Evolutionary conservation across 1,140 invertebrate genomes (phyloP), one percentile per base, ranked within the genome.

Genomic region (Microplitis demolitor): DNA sequence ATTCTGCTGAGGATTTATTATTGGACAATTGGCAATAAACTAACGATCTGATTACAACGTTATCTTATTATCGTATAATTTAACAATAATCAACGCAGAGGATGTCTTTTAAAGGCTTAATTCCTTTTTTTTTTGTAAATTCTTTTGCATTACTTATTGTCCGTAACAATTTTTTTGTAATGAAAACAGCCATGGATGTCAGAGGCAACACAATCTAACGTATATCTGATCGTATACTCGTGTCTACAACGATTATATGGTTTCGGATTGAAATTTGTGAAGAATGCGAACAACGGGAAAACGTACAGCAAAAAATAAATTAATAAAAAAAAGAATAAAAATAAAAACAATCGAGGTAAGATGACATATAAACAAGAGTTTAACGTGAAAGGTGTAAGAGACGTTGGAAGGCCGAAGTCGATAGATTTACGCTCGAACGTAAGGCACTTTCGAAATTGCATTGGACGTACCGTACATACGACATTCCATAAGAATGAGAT

Each of bases 401-500:
- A 66, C 66, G 71, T 39, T 56, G 51, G 62, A 76, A 76, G 68
- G 74, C 71, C 74, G 71, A 76, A 76, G 24, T 60, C 71, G 71
- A 76, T 76, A 76, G 74, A 76, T 73, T 76, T 76, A 76, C 71
- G 74, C 50, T 58, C 58, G 45, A 58, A 61, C 31, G 51, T 69
- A 63, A 73, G 71, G 71, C 74, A 76, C 74, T 76, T 76, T 76
- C 74, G 74, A 76, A 76, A 76, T 76, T 76, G 71, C 74, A 76
- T 71, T 64, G 74, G 72, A 72, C 71, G 39, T 9, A 45, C 39
- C 39, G 6, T 45, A 45, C 39, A 45, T 24, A 64, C 56, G 67
- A 70, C 51, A 70, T 72, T 70, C 66, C 66, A 45, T 60, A 37
- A 31, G 56, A 34, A 4, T 34, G 2, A 6, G n/a, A n/a, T 13